Evolutionary conservation across 2,888 invertebrate species (phyloP).

Genomic region (Argyresthia goedartella): DNA sequence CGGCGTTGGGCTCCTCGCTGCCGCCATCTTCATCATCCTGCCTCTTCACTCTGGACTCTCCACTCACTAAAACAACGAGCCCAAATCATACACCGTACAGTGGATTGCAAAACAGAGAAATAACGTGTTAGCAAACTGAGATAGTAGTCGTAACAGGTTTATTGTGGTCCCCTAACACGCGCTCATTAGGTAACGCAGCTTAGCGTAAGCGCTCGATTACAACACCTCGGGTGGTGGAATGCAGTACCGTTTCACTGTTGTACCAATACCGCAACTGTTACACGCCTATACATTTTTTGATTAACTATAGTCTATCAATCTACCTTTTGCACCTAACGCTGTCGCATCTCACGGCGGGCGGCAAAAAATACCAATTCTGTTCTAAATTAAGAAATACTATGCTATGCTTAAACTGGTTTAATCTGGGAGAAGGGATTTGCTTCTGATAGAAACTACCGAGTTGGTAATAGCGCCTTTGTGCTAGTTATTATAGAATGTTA

Average conservation of each 20-base stretch:
- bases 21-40: conserved; percentile 78
- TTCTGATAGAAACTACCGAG: too few relatives aligned
- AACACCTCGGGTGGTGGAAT: conserved; percentile 50
- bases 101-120: not conserved
- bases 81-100: not conserved
- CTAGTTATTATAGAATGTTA: too few relatives aligned
- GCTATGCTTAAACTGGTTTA: too few relatives aligned
- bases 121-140: not conserved
- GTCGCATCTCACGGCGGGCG: too few relatives aligned
- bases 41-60: conserved; percentile 66
- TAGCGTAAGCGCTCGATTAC: conserved; percentile 53
- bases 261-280: conserved; percentile 13
- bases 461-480: too few relatives aligned
- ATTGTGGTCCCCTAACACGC: conserved; percentile 19
- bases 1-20: conserved; percentile 75
- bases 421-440: too few relatives aligned
- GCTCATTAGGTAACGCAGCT: conserved; percentile 54
- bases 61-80: conserved; percentile 44
- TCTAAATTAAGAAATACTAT: too few relatives aligned
- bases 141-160: not conserved
- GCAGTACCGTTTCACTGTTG: conserved; percentile 45
- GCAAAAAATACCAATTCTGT: too few relatives aligned
- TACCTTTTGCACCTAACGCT: too few relatives aligned
- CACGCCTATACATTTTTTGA: not conserved
- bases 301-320: too few relatives aligned